A percentile compares a stretch with the other conserved stretches of the same genome.
phyloP scores from a whole-genome alignment of 2,888 invertebrate species.

The Trachelus iudaicus region DNA sequence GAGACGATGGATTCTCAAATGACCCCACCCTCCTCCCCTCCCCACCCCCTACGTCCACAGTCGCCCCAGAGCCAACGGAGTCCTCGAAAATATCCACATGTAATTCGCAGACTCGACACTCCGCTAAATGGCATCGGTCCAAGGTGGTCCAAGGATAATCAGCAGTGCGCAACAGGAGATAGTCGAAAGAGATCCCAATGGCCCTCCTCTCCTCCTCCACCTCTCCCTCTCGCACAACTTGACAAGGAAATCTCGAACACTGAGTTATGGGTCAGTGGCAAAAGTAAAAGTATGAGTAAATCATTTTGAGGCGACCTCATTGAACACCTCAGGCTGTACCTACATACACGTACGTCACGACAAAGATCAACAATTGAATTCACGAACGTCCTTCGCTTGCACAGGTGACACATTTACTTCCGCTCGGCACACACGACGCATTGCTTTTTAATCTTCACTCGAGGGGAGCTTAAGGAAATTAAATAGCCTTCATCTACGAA shows the following conservation, averaged over 20 bases:
- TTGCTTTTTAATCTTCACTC: background rate
- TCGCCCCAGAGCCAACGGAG: background rate
- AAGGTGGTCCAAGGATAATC: background rate
- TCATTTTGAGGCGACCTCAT: background rate
- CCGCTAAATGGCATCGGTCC: background rate
- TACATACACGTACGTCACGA: background rate
- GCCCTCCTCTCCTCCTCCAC: background rate
- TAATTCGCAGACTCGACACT: background rate
- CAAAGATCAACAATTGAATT: background rate
- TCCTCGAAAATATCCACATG: background rate
- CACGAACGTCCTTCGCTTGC: background rate
- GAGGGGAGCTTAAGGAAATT: background rate
- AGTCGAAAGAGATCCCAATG: background rate
- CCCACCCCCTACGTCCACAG: background rate
- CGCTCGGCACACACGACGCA: too few relatives aligned
- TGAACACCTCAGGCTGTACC: background rate
- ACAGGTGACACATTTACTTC: background rate
- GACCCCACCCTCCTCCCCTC: background rate
- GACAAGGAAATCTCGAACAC: background rate
- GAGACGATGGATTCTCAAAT: conserved; percentile 23
- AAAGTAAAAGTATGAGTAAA: background rate
- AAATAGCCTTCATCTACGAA: too few relatives aligned
- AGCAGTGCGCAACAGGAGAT: background rate
- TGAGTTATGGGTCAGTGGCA: conserved; percentile 2
- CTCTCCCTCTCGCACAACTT: background rate